Percentiles rank a stretch among this genome's conserved stretches.
Evolutionary conservation across 2,113 vertebrate species (phyloP).

Genomic region (Misgurnus anguillicaudatus): DNA sequence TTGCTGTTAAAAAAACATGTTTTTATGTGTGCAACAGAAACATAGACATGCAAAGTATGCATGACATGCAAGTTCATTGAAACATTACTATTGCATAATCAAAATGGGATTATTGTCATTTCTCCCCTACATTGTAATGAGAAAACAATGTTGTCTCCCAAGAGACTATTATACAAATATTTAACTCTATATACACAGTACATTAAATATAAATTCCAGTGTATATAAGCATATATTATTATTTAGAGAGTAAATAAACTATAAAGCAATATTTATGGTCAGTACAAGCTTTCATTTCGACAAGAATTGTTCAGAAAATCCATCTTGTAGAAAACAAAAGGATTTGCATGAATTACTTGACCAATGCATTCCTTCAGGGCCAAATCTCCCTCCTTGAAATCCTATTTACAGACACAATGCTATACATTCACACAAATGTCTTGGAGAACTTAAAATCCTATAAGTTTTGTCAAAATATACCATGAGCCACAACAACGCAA

Average conservation of each 20-base stretch:
- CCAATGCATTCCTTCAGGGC: background rate
- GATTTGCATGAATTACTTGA: slow-evolving; percentile 1
- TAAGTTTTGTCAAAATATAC: background rate
- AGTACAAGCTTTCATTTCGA: background rate
- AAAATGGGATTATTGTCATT: background rate
- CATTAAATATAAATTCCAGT: background rate
- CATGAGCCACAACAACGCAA: background rate
- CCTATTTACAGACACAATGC: background rate
- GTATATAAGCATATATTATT: background rate
- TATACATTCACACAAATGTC: background rate
- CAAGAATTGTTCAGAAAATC: background rate
- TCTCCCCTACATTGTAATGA: background rate
- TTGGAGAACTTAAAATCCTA: background rate
- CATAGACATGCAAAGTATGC: background rate
- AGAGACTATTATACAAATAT: background rate
- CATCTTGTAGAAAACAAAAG: background rate
- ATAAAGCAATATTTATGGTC: too few species aligned
- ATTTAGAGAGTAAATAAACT: background rate
- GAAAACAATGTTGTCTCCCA: background rate
- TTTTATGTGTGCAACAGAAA: background rate
- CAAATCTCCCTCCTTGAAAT: slow-evolving; percentile 4
- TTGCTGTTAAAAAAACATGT: background rate
- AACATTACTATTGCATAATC: background rate
- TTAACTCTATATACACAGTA: background rate
- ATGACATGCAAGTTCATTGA: background rate